Evolutionary conservation across 92 coral and sea anemone genomes (phyloP), one percentile per base, ranked within the genome.

Genomic region (Phenganax stokvisi): DNA sequence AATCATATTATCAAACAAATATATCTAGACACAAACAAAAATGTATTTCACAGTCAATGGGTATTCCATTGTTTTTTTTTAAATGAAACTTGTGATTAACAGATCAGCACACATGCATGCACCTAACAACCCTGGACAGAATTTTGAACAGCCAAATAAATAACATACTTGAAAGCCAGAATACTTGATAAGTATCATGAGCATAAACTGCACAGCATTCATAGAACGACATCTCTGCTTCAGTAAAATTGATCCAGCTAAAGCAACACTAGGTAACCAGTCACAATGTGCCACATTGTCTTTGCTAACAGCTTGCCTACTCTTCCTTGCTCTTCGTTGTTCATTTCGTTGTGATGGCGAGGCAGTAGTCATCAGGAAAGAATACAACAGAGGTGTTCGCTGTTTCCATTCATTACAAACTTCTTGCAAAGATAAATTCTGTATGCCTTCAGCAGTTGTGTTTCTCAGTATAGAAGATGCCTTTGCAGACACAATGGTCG

Each of bases 201-300:
- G 44, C 81, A 81, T 60, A 61, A 81, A 56, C 60, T 85, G 88
- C 8, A 73, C 80, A 29, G 72, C 77, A 63, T 81, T 85, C 77
- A 85, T 56, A 53, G 52, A 27, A 15, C 68, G 27, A 60, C 67
- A 85, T 51, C 86, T 62, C 56, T 85, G 81, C 37, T 85, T 85
- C 67, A 85, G 53, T 9, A 85, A 53, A 51, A 85, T 69, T 17
- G 86, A 79, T 71, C 57, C 88, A 61, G 89, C 86, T 13, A 86
- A 68, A 27, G 76, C 86, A 27, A 81, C 89, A 81, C 89, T 66
- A 9, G 89, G 81, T 10, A 82, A 44, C 86, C 86, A 86, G 47
- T 37, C 47, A 37, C 47, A 37, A 37, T 37, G 47, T 37, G 47
- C 74, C 47, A 61, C 67, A 61, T 17, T 61, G 67, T 61, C 29